Conservation (phyloP, 2,797 vertebrate genomes). For the Acrocephalus scirpaceus region DNA sequence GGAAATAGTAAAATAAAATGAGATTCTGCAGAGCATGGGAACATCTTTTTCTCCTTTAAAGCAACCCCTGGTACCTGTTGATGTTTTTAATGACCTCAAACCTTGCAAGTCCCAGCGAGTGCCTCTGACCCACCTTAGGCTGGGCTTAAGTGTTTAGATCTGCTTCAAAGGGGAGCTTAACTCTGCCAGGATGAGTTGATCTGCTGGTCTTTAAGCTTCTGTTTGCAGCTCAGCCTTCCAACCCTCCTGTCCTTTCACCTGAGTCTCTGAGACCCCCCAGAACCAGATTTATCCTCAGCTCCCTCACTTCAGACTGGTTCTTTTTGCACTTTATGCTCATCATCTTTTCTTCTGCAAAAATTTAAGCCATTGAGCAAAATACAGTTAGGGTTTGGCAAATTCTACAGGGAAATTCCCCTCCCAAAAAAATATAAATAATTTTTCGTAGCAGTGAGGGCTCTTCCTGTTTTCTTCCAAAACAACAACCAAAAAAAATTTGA, state of each 20-base stretch:
- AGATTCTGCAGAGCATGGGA: not conserved
- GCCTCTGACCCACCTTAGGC: not conserved
- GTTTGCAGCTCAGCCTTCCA: not conserved
- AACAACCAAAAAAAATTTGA: not conserved
- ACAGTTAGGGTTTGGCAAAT: not conserved
- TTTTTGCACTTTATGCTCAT: not conserved
- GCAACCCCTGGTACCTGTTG: not conserved
- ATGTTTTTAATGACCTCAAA: not conserved
- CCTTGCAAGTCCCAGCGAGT: not conserved
- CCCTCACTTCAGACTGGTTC: not conserved
- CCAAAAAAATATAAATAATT: not conserved
- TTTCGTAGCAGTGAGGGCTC: rapidly evolving
- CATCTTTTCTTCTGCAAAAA: not conserved
- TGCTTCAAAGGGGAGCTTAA: not conserved
- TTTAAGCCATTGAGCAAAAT: not conserved
- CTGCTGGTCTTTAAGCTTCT: not conserved
- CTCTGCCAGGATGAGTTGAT: not conserved
- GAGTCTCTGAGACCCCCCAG: not conserved
- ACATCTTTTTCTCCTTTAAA: not conserved
- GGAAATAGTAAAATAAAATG: not conserved
- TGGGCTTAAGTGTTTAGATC: not conserved
- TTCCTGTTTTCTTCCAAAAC: not conserved
- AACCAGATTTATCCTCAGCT: not conserved
- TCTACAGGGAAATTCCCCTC: not conserved
- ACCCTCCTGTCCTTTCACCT: not conserved